Conservation (phyloP, 2,888 invertebrate species). For the Agrilus mali region DNA sequence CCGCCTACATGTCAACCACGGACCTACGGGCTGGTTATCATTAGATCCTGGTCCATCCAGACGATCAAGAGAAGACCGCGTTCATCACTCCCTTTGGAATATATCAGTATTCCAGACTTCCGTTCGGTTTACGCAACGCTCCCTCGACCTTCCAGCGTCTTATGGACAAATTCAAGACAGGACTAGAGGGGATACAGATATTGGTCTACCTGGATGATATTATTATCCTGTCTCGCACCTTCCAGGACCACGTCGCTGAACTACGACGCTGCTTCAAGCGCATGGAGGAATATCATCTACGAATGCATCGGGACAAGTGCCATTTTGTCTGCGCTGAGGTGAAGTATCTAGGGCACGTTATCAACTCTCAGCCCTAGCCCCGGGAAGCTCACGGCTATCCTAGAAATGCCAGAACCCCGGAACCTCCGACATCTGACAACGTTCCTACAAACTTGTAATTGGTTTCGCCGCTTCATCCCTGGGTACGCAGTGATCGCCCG, state of each 20-base stretch:
- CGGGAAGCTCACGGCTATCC: slow-evolving; percentile 13
- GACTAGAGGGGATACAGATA: no score
- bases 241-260: slow-evolving; percentile 15
- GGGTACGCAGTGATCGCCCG: slow-evolving; percentile 10
- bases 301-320: slow-evolving; percentile 15
- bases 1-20: slow-evolving; percentile 8
- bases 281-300: slow-evolving; percentile 11
- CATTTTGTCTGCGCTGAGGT: slow-evolving; percentile 7
- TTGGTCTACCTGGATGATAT: slow-evolving; percentile 18
- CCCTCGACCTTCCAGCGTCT: slow-evolving; percentile 17
- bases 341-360: slow-evolving; percentile 5
- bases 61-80: slow-evolving; percentile 10
- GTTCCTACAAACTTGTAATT: slow-evolving; percentile 15
- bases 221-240: slow-evolving; percentile 14
- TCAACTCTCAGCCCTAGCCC: slow-evolving; percentile 12
- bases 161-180: slow-evolving; percentile 7
- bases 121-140: slow-evolving; percentile 17
- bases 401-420: slow-evolving; percentile 5
- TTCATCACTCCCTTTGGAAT: slow-evolving; percentile 19
- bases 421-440: slow-evolving; percentile 12
- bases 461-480: slow-evolving; percentile 12
- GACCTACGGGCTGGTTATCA: slow-evolving; percentile 9
- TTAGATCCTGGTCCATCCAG: slow-evolving; percentile 3
- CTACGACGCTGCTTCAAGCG: slow-evolving; percentile 12
- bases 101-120: slow-evolving; percentile 10